Evolutionary conservation across 1,140 invertebrate genomes (phyloP).

Genomic region (Formica exsecta): DNA sequence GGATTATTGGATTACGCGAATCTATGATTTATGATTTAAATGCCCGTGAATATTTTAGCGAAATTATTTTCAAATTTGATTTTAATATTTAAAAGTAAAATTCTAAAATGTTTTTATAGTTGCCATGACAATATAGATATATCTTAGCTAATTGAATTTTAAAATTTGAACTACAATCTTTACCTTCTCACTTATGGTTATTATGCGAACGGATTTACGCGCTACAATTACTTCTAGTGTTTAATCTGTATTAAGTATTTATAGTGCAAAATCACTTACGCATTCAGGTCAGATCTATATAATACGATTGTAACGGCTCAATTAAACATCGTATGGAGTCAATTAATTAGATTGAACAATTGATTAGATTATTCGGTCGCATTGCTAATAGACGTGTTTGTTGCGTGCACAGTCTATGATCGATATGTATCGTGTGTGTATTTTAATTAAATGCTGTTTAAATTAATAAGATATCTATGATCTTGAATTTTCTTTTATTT

Average conservation of each 20-base stretch:
- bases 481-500: neutral
- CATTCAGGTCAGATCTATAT: neutral
- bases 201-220: neutral
- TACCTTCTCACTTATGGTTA: neutral
- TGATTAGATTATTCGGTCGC: constrained; percentile 1
- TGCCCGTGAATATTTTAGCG: too few species aligned
- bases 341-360: constrained; percentile 18
- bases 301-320: neutral
- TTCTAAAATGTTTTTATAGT: neutral
- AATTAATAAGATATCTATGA: constrained; percentile 2
- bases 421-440: neutral
- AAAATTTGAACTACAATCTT: constrained; percentile 7
- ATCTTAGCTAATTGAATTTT: constrained; percentile 14
- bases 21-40: neutral
- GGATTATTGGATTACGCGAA: neutral
- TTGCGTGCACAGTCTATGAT: neutral
- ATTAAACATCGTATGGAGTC: constrained; percentile 14
- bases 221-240: neutral
- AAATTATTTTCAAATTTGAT: too few species aligned
- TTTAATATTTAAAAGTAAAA: neutral
- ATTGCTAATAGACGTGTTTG: neutral
- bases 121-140: neutral
- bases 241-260: constrained; percentile 48
- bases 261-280: neutral
- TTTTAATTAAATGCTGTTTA: constrained; percentile 4